Conservation (phyloP, 2,888 invertebrate genomes). For the Gastracanthus pulcherrimus region DNA sequence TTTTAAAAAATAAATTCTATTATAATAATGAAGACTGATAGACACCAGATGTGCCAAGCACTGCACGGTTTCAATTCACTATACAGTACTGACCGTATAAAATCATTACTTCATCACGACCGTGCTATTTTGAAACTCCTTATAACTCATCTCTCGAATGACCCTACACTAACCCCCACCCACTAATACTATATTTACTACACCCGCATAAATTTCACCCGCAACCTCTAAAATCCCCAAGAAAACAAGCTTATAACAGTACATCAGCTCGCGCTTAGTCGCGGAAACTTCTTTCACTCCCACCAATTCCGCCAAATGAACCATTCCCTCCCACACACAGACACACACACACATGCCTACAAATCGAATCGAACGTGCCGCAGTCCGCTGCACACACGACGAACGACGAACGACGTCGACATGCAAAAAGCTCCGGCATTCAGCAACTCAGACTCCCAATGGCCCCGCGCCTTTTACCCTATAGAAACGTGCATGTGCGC, state of each 20-base stretch:
- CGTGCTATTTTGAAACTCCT: background rate
- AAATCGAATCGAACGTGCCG: background rate
- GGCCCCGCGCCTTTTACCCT: slow-evolving; percentile 11
- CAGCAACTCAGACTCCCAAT: background rate
- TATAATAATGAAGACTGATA: too few relatives aligned
- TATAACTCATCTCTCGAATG: background rate
- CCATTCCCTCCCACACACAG: background rate
- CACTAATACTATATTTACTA: background rate
- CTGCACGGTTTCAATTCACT: background rate
- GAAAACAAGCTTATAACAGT: slow-evolving; percentile 39
- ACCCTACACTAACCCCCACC: background rate
- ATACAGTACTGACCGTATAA: background rate
- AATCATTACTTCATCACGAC: background rate
- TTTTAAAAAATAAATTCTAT: too few relatives aligned
- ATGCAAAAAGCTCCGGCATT: background rate
- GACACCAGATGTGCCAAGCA: too few relatives aligned
- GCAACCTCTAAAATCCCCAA: background rate
- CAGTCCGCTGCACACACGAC: background rate
- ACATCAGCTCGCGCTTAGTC: background rate
- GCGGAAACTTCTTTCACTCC: slow-evolving; percentile 12
- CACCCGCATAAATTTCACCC: background rate
- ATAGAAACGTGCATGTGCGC: background rate
- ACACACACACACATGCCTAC: background rate
- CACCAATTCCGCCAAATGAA: slow-evolving; percentile 36
- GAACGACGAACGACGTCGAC: background rate